Percentiles rank a stretch among this genome's conserved stretches.
These are phyloP conservation scores for Anoplopoma fimbria DNA, from an alignment of 2,113 vertebrate genomes.

Conservation along the genomic window DNA sequence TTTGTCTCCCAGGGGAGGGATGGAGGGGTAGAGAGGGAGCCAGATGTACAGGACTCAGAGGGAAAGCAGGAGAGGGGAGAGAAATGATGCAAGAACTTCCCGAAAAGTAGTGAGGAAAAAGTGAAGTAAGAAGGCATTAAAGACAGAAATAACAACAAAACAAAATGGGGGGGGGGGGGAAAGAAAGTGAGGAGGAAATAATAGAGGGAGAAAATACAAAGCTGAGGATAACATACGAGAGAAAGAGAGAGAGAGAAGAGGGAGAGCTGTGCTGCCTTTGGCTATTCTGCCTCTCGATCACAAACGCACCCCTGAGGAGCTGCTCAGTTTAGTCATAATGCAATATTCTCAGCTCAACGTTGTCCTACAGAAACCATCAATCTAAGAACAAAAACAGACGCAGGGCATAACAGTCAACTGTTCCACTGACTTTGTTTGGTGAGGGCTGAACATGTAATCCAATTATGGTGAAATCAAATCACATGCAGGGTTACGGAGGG, in stretches of 20 bases:
- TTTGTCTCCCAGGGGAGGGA: constrained; percentile 76
- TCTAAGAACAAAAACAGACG: constrained; percentile 38
- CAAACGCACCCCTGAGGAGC: constrained; percentile 55
- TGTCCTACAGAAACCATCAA: constrained; percentile 41
- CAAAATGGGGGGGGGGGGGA: neutral
- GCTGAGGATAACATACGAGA: constrained; percentile 9
- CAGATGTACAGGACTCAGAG: constrained; percentile 59
- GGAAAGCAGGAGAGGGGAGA: constrained; percentile 16
- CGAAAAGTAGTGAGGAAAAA: neutral
- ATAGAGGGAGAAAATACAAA: neutral
- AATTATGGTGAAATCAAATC: constrained; percentile 51
- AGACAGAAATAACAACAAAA: neutral
- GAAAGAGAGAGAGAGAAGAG: neutral
- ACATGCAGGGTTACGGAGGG: neutral
- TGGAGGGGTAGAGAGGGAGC: constrained; percentile 34
- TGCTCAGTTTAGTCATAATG: constrained; percentile 70
- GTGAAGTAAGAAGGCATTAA: constrained; percentile 10
- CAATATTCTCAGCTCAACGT: constrained; percentile 31
- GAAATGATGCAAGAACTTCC: constrained; percentile 41
- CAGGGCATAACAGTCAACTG: neutral
- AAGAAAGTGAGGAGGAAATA: neutral
- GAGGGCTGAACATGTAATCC: constrained; percentile 32
- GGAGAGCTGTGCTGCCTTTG: constrained; percentile 44
- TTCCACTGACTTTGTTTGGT: constrained; percentile 38
- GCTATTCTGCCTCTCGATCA: constrained; percentile 48